A percentile compares a stretch with the other conserved stretches of the same genome.
These are phyloP conservation scores for Catharus fuscescens DNA, from an alignment of 2,113 vertebrate genomes.

Conservation along the genomic window DNA sequence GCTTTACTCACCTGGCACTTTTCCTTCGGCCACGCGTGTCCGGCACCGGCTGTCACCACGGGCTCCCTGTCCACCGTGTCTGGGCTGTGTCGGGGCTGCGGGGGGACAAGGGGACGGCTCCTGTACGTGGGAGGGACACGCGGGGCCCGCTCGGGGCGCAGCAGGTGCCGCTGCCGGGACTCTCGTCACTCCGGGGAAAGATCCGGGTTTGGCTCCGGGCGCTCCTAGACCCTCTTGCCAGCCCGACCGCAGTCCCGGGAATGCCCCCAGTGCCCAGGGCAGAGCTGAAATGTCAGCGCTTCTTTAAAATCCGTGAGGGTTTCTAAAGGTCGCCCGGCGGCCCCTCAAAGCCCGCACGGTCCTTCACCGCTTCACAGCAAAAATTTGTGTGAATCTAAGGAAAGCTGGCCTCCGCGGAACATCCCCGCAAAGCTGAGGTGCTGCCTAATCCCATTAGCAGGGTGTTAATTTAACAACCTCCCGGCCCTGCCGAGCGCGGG, in stretches of 20 bases:
- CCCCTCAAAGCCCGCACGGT: neutral
- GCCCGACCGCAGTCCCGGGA: no score
- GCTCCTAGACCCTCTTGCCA: neutral
- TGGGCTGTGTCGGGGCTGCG: no score
- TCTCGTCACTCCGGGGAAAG: no score
- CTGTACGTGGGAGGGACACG: neutral
- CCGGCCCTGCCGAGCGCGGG: neutral
- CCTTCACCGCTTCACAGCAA: neutral
- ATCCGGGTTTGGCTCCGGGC: neutral
- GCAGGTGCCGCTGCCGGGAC: neutral
- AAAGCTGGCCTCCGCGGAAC: neutral
- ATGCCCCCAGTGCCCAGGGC: accelerated
- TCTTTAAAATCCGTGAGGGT: neutral
- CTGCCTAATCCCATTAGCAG: constrained; percentile 18
- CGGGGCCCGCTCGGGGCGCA: neutral
- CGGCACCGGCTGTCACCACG: accelerated
- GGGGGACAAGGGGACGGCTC: neutral
- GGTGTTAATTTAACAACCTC: constrained; percentile 23
- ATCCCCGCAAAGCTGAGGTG: neutral
- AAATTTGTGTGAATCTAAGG: neutral
- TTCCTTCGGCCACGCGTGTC: neutral
- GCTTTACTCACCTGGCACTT: neutral
- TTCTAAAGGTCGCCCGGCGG: accelerated
- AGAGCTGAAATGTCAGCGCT: neutral
- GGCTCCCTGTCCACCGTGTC: accelerated